These are phyloP conservation scores for Cyclopterus lumpus DNA, from an alignment of 2,797 vertebrate species.

Conservation along the genomic window DNA sequence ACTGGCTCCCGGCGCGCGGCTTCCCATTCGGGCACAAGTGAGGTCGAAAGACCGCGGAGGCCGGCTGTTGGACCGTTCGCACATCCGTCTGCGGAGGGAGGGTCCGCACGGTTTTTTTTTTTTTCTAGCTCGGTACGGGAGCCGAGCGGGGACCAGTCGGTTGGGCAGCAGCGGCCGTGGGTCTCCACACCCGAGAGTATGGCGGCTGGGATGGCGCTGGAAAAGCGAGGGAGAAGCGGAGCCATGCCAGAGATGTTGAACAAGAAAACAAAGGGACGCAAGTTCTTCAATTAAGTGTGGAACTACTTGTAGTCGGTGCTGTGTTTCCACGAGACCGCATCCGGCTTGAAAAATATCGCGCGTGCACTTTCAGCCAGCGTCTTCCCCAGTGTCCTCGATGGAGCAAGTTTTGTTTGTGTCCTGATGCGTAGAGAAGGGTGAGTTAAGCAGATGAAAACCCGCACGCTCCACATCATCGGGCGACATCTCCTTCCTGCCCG, in stretches of 20 bases:
- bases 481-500: constrained; percentile 31
- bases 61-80: constrained; percentile 68
- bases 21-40: constrained; percentile 59
- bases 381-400: constrained; percentile 69
- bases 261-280: constrained; percentile 61
- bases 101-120: constrained; percentile 17
- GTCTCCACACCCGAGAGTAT: constrained; percentile 87
- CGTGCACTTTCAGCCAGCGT: constrained; percentile 50
- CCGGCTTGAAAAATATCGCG: constrained; percentile 22
- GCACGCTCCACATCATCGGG: constrained; percentile 56
- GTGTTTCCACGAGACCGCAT: constrained; percentile 15
- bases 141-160: constrained; percentile 81
- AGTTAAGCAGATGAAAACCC: constrained; percentile 75
- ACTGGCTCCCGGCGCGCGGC: constrained; percentile 57
- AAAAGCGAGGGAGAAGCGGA: constrained; percentile 67
- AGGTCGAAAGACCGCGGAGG: constrained; percentile 32
- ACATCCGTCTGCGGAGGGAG: constrained; percentile 67
- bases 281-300: constrained; percentile 40
- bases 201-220: constrained; percentile 77
- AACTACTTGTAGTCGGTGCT: constrained; percentile 9
- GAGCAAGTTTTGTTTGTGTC: constrained; percentile 81
- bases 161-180: constrained; percentile 77
- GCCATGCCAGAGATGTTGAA: constrained; percentile 70
- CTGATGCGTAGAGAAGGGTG: constrained; percentile 70
- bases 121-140: constrained; percentile 77